Conservation (phyloP, 2,888 invertebrate genomes). For the Cerastoderma edule region DNA sequence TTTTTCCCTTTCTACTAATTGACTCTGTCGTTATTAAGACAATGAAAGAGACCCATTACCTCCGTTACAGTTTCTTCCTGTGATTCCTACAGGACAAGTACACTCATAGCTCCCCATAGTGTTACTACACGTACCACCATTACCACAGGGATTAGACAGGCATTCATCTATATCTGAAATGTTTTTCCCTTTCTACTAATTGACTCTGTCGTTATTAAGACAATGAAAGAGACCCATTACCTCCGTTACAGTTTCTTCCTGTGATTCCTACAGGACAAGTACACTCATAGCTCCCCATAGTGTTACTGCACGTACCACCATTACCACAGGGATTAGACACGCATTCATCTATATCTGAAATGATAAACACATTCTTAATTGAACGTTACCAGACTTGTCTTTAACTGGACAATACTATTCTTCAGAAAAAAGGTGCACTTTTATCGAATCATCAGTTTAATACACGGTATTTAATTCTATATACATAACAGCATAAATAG, state of each 20-base stretch:
- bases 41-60: too few relatives aligned
- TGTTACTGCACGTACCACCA: conserved; percentile 35
- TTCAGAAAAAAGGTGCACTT: too few relatives aligned
- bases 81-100: conserved; percentile 29
- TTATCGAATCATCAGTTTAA: too few relatives aligned
- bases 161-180: conserved; percentile 24
- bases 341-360: conserved; percentile 48
- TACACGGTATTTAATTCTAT: too few relatives aligned
- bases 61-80: conserved; percentile 31
- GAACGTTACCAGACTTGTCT: too few relatives aligned
- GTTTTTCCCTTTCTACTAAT: not conserved
- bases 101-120: conserved; percentile 28
- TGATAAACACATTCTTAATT: too few relatives aligned
- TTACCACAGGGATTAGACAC: conserved; percentile 29
- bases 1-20: too few relatives aligned
- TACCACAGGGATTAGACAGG: not conserved
- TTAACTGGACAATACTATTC: too few relatives aligned
- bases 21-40: too few relatives aligned
- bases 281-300: conserved; percentile 35
- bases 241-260: conserved; percentile 27
- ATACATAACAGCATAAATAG: too few relatives aligned
- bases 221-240: conserved; percentile 19
- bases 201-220: too few relatives aligned
- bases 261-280: conserved; percentile 33
- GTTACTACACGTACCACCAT: conserved; percentile 35